phyloP scores from a whole-genome alignment of 1,140 invertebrate genomes.

The Drosophila sturtevanti region DNA sequence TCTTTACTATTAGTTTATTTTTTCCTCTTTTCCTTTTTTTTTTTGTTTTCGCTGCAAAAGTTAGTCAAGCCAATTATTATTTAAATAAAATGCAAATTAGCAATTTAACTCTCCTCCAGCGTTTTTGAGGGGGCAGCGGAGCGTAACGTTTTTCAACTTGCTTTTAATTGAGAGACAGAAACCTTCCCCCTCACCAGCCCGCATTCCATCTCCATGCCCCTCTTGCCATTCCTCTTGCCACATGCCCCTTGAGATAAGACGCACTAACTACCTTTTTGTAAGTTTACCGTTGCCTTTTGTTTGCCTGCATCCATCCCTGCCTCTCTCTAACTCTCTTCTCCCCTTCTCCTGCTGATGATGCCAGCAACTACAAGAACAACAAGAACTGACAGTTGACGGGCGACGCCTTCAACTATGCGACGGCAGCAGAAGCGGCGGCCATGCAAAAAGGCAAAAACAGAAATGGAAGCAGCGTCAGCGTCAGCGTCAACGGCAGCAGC shows the following conservation, averaged over 20 bases:
- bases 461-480: neutral
- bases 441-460: constrained; percentile 8
- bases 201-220: neutral
- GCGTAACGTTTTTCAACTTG: constrained; percentile 56
- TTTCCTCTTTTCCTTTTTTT: neutral
- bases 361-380: constrained; percentile 44
- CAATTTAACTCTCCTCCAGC: constrained; percentile 49
- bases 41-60: constrained; percentile 16
- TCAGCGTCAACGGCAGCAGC: constrained; percentile 14
- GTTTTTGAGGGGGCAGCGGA: constrained; percentile 47
- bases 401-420: constrained; percentile 65
- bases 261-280: constrained; percentile 61
- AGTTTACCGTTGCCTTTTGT: constrained; percentile 64
- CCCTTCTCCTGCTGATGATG: constrained; percentile 44
- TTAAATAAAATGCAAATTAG: constrained; percentile 73
- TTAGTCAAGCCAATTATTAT: constrained; percentile 70
- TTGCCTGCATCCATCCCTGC: constrained; percentile 11
- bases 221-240: neutral
- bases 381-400: constrained; percentile 54
- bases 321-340: constrained; percentile 11
- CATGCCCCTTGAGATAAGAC: constrained; percentile 37
- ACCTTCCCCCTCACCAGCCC: neutral
- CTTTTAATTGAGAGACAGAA: constrained; percentile 56
- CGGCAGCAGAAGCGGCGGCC: constrained; percentile 9
- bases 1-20: no score